Evolutionary conservation across 2,797 vertebrate species (phyloP).

Genomic region (Typhlichthys subterraneus): DNA sequence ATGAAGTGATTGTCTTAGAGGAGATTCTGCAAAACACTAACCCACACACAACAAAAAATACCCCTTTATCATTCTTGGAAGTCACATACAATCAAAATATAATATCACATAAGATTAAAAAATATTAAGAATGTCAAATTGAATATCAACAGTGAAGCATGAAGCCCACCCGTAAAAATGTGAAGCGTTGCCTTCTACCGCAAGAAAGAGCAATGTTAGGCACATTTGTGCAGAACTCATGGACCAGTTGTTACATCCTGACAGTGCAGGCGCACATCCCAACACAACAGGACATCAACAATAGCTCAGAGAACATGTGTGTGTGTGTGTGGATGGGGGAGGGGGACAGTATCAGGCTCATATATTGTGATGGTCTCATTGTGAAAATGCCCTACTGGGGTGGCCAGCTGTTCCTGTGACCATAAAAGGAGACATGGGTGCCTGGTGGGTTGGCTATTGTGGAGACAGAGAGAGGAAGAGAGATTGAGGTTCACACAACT

Average conservation of each 20-base stretch:
- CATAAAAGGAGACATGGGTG: constrained; percentile 88
- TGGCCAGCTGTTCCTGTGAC: constrained; percentile 92
- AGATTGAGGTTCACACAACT: constrained; percentile 24
- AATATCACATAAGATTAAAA: neutral
- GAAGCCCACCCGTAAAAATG: constrained; percentile 14
- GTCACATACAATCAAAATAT: constrained; percentile 14
- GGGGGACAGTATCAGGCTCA: constrained; percentile 41
- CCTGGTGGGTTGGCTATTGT: constrained; percentile 84
- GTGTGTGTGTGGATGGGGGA: constrained; percentile 30
- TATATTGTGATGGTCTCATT: constrained; percentile 72
- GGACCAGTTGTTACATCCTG: constrained; percentile 46
- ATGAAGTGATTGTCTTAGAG: constrained; percentile 64
- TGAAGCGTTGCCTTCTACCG: constrained; percentile 31
- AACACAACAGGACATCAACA: constrained; percentile 52
- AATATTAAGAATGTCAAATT: neutral
- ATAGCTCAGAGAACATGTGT: constrained; percentile 35
- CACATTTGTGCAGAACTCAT: constrained; percentile 28
- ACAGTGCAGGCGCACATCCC: constrained; percentile 48
- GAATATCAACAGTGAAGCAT: constrained; percentile 17
- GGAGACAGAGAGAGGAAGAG: constrained; percentile 46
- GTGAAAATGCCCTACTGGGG: constrained; percentile 76
- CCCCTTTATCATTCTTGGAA: constrained; percentile 66
- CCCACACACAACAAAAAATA: constrained; percentile 37
- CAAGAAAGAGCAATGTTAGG: constrained; percentile 31
- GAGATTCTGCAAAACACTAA: constrained; percentile 52